Conservation (phyloP, 2,888 invertebrate species). For the Pristionchus fissidentatus region DNA sequence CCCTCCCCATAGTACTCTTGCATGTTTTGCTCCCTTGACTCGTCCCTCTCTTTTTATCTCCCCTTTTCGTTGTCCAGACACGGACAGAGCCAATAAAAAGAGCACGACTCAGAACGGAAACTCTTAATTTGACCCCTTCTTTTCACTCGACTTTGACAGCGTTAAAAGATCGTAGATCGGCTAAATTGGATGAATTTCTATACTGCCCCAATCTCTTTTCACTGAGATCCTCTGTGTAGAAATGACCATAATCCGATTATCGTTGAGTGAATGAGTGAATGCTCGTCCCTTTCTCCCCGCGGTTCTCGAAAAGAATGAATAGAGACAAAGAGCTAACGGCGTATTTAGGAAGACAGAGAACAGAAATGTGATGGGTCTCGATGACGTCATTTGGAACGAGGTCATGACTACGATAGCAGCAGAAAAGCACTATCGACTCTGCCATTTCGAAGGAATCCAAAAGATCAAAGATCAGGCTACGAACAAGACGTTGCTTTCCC, state of each 20-base stretch:
- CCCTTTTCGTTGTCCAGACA: neutral
- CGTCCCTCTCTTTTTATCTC: neutral
- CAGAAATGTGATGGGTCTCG: neutral
- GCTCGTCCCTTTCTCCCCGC: neutral
- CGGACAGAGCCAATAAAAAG: conserved; percentile 16
- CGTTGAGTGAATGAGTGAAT: neutral
- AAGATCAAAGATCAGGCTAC: neutral
- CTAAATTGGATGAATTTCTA: neutral
- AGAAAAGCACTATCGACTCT: neutral
- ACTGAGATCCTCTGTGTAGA: neutral
- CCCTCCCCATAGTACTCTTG: too few relatives aligned
- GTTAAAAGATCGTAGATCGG: too few relatives aligned
- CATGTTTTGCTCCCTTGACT: too few relatives aligned
- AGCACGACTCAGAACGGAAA: neutral
- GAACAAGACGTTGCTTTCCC: too few relatives aligned
- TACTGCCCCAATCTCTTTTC: neutral
- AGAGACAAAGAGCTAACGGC: neutral
- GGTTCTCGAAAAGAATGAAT: neutral
- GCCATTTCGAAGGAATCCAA: neutral
- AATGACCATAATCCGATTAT: conserved; percentile 26
- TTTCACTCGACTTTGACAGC: neutral
- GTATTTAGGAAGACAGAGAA: neutral
- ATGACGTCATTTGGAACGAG: neutral
- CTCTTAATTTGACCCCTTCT: neutral
- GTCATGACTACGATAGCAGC: conserved; percentile 21